Percentiles rank a stretch among this genome's conserved stretches.
Evolutionary conservation across 2,888 invertebrate species (phyloP).

Genomic region (Metallyticus violacea): DNA sequence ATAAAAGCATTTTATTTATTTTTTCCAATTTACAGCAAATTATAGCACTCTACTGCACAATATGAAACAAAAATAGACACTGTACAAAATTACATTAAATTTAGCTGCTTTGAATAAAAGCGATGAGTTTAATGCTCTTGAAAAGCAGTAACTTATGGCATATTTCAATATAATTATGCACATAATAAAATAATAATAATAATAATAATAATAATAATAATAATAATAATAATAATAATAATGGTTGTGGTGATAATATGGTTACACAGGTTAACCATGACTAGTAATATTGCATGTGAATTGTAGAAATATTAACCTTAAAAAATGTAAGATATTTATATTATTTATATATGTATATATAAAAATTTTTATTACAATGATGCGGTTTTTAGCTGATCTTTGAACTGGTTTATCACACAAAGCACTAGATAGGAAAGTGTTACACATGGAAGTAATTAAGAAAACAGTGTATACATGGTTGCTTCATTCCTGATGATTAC

Average conservation of each 20-base stretch:
- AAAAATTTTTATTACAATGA: neutral
- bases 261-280: neutral
- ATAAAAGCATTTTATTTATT: slow-evolving; percentile 33
- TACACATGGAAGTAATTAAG: neutral
- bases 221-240: neutral
- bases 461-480: neutral
- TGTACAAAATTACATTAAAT: neutral
- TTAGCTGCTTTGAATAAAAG: neutral
- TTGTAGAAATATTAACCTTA: neutral
- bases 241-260: neutral
- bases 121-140: neutral
- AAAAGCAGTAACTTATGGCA: neutral
- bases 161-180: neutral
- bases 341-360: neutral
- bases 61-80: neutral
- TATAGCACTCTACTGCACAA: neutral
- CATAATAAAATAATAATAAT: neutral
- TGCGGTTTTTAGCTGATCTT: neutral
- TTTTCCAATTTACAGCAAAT: slow-evolving; percentile 26
- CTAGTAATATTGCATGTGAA: neutral
- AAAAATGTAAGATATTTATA: neutral
- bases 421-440: neutral
- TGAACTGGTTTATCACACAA: neutral
- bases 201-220: neutral
- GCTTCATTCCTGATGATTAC: neutral